Percentiles rank a stretch among this genome's conserved stretches.
Evolutionary conservation across 2,888 invertebrate species (phyloP).

Genomic region (Parnassius glacialis): DNA sequence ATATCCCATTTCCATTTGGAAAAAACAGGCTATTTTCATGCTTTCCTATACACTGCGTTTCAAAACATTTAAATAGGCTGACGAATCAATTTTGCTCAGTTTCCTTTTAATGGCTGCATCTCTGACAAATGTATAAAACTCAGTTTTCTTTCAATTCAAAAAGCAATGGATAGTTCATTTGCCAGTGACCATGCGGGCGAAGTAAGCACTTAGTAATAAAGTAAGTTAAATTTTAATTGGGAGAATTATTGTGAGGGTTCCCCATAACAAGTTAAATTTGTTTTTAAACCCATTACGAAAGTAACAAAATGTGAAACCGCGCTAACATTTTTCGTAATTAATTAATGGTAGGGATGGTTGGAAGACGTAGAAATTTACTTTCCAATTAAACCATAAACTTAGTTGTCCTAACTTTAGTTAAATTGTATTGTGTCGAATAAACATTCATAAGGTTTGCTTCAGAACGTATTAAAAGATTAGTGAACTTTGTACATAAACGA

Average conservation of each 20-base stretch:
- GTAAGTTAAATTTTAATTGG: not conserved
- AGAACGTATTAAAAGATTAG: not conserved
- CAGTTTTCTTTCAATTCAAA: too few species aligned
- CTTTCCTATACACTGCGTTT: too few species aligned
- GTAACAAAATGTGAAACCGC: slow-evolving; percentile 12
- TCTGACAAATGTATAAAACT: too few species aligned
- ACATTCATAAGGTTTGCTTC: not conserved
- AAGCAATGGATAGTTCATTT: too few species aligned
- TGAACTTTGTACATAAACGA: too few species aligned
- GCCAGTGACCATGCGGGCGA: too few species aligned
- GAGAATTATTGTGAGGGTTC: not conserved
- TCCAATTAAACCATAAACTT: slow-evolving; percentile 18
- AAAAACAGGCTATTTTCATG: too few species aligned
- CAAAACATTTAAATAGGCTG: too few species aligned
- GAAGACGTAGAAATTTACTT: slow-evolving; percentile 15
- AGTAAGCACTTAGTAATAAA: not conserved
- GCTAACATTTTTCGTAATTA: slow-evolving; percentile 14
- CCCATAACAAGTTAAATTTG: slow-evolving; percentile 21
- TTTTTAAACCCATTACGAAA: slow-evolving; percentile 18
- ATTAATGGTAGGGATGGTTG: slow-evolving; percentile 6
- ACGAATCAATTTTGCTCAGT: too few species aligned
- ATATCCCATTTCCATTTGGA: too few species aligned
- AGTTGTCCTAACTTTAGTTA: slow-evolving; percentile 16
- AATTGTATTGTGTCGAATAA: slow-evolving; percentile 5
- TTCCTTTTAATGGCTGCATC: too few species aligned